phyloP scores from a whole-genome alignment of 2,888 invertebrate genomes.

The Brachylomia viminalis region DNA sequence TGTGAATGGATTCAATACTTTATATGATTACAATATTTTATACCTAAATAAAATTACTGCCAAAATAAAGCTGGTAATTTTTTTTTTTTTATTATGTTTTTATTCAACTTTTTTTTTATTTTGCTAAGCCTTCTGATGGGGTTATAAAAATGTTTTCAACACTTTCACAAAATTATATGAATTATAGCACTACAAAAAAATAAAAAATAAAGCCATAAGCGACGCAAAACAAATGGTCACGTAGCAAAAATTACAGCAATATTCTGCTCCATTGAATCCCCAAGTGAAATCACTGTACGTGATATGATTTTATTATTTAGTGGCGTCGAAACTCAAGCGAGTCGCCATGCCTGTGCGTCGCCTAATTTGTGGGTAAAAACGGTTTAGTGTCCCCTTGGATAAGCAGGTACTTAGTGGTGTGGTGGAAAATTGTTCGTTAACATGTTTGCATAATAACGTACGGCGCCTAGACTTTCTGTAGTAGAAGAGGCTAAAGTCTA shows the following conservation, averaged over 20 bases:
- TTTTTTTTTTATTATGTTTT: background rate
- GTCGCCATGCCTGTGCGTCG: background rate
- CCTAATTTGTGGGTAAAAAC: conserved; percentile 28
- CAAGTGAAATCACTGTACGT: conserved; percentile 57
- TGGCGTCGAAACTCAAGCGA: conserved; percentile 14
- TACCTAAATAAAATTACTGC: background rate
- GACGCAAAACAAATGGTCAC: conserved; percentile 49
- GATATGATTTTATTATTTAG: conserved; percentile 54
- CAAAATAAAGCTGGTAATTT: background rate
- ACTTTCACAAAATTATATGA: conserved; percentile 8
- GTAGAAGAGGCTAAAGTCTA: no score
- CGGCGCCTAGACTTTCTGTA: background rate
- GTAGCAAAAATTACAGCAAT: conserved; percentile 59
- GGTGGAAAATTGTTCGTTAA: background rate
- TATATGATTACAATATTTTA: background rate
- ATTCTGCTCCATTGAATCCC: conserved; percentile 58
- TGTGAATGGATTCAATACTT: background rate
- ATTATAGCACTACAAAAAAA: background rate
- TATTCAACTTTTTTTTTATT: background rate
- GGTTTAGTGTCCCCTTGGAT: conserved; percentile 20
- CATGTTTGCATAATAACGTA: background rate
- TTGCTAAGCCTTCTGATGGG: background rate
- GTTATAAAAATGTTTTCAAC: background rate
- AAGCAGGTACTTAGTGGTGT: conserved; percentile 10
- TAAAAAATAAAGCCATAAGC: conserved; percentile 16